Base-by-base conservation (phyloP, 1,140 invertebrate genomes). In the Potamilus streckersoni region DNA sequence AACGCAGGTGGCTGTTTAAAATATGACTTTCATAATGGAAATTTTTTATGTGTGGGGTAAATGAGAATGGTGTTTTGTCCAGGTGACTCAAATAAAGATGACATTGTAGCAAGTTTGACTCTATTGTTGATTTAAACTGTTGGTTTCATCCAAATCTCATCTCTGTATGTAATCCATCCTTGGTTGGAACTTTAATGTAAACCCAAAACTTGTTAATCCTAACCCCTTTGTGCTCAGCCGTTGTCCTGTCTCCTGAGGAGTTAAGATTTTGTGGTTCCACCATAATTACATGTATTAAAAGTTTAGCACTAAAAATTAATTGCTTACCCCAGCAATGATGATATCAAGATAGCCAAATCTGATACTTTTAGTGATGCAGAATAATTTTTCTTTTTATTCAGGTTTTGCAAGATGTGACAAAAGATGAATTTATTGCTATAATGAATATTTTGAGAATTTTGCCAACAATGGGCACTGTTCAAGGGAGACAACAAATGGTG, bases 361-460 rank as follows among this genome's bases (percentile, higher is more conserved):
- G 14, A 62, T 17, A 23, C 19, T 60, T 57, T 59, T 69, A 55
- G 19, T 60, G 5, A 14, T 62, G 66, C 4, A 49, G 38, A 49
- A 49, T 49, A 49, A 49, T 8, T 11, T 49, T 61, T 16, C 12
- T 17, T 58, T 63, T 65, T 78, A 86, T 89, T 2, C 82, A 96
- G 94, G 85, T 90, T 68, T 78, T 91, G 69, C 80, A 87, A 73
- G 95, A 96, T 92, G 94, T 96, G 16, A 96, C 94, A 60, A 95
- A 95, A 68, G 95, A 97, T 82, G 97, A 98, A 90, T 98, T 98
- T 91, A 93, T 96, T 76, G 92, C 93, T 66, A 93, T 98, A 57
- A 96, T 98, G 94, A 94, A 94, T 23, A 92, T 97, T 71, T 91
- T 98, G 77, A 93, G 93, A 2, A 93, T 93, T 89, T 94, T 97